Evolutionary conservation across 2,888 invertebrate species (phyloP).

Genomic region (Pediacus dermestoides): DNA sequence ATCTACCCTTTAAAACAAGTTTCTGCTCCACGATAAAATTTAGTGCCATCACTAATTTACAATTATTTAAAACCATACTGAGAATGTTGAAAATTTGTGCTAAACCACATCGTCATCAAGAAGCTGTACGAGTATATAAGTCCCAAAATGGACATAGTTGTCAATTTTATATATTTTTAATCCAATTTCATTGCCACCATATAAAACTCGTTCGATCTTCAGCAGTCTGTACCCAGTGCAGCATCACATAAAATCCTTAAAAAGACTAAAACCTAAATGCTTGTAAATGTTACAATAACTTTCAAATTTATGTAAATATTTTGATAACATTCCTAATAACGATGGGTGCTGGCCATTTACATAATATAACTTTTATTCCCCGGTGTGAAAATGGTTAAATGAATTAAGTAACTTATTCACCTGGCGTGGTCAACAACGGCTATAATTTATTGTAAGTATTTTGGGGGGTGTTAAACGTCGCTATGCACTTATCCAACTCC

Average conservation of each 20-base stretch:
- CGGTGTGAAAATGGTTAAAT: constrained; percentile 11
- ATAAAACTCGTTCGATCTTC: constrained; percentile 8
- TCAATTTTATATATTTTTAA: constrained; percentile 21
- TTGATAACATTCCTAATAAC: constrained; percentile 14
- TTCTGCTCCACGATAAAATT: too few species aligned
- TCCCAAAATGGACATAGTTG: too few species aligned
- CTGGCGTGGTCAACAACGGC: background rate
- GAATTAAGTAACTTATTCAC: constrained; percentile 7
- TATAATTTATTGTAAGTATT: constrained; percentile 9
- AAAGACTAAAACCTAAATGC: constrained; percentile 9
- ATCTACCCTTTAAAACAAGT: too few species aligned
- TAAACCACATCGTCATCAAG: too few species aligned
- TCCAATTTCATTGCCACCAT: constrained; percentile 19
- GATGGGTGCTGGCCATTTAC: constrained; percentile 14
- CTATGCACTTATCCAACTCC: constrained; percentile 28
- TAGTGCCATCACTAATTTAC: too few species aligned
- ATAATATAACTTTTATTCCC: constrained; percentile 15
- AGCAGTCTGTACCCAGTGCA: background rate
- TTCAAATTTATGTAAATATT: constrained; percentile 21
- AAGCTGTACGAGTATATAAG: too few species aligned
- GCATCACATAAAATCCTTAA: too few species aligned
- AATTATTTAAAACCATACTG: too few species aligned
- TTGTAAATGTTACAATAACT: constrained; percentile 12
- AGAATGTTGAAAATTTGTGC: too few species aligned
- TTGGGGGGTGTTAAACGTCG: constrained; percentile 31